Evolutionary conservation across 1,140 invertebrate species (phyloP).

Genomic region (Dinothrombium tinctorium): DNA sequence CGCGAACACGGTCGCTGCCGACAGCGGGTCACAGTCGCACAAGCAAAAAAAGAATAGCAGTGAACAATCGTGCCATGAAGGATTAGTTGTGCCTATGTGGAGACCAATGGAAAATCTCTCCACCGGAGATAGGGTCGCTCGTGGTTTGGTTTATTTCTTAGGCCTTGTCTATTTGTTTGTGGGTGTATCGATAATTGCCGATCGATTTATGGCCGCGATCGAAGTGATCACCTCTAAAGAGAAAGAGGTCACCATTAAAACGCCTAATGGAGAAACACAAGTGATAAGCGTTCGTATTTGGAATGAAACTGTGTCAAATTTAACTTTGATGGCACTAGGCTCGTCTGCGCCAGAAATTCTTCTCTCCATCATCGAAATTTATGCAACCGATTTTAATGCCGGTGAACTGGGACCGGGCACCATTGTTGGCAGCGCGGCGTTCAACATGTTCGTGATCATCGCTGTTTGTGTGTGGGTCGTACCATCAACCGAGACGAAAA

Average conservation of each 20-base stretch:
- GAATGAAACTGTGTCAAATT: constrained; percentile 96
- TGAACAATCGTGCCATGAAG: constrained; percentile 44
- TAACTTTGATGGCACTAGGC: constrained; percentile 96
- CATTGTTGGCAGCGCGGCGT: constrained; percentile 95
- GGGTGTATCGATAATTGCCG: constrained; percentile 93
- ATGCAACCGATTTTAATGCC: constrained; percentile 70
- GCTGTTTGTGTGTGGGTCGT: constrained; percentile 82
- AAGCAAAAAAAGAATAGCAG: no score
- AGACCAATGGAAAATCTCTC: constrained; percentile 39
- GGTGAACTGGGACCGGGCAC: constrained; percentile 91
- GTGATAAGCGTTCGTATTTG: constrained; percentile 52
- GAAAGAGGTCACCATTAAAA: constrained; percentile 61
- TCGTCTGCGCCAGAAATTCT: constrained; percentile 96
- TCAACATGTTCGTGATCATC: constrained; percentile 95
- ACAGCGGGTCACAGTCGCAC: no score
- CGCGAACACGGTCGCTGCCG: no score
- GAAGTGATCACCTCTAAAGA: constrained; percentile 97
- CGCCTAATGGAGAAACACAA: constrained; percentile 50
- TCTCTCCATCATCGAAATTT: constrained; percentile 85
- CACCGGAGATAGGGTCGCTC: constrained; percentile 35
- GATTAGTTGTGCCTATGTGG: constrained; percentile 63
- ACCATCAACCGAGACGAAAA: constrained; percentile 55
- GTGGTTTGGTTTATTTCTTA: constrained; percentile 78
- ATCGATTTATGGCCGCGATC: constrained; percentile 96
- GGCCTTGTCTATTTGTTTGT: constrained; percentile 81